These are phyloP conservation scores for Esox lucius DNA, from an alignment of 2,797 vertebrate genomes.

Conservation along the genomic window DNA sequence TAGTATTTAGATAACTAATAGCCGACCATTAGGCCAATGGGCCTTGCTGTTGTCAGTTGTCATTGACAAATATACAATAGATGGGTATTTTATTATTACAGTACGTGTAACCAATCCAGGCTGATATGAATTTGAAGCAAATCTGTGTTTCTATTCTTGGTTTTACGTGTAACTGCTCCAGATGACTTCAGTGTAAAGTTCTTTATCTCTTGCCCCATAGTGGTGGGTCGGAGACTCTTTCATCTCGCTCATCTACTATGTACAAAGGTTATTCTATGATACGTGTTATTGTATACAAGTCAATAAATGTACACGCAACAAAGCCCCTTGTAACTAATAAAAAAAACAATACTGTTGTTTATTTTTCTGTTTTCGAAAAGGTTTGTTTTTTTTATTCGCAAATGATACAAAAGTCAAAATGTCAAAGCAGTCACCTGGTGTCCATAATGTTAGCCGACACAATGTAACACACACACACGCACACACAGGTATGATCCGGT, in stretches of 20 bases:
- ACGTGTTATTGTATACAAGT: conserved; percentile 80
- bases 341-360: conserved; percentile 69
- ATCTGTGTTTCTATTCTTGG: conserved; percentile 31
- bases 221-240: conserved; percentile 65
- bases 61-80: conserved; percentile 56
- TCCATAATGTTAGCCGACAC: conserved; percentile 25
- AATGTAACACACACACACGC: background rate
- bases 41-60: conserved; percentile 15
- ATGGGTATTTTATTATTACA: conserved; percentile 23
- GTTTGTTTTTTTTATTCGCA: conserved; percentile 65
- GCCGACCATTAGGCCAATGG: background rate
- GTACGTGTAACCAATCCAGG: conserved; percentile 59
- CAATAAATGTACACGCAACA: conserved; percentile 73
- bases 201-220: conserved; percentile 65
- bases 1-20: background rate
- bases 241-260: conserved; percentile 56
- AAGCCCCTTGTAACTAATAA: conserved; percentile 67
- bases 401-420: conserved; percentile 49
- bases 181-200: conserved; percentile 59
- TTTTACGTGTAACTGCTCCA: conserved; percentile 60
- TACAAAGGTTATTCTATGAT: conserved; percentile 69
- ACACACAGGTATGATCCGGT: background rate
- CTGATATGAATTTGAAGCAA: conserved; percentile 51
- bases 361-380: conserved; percentile 63
- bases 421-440: conserved; percentile 35